Conservation (phyloP, 1,140 invertebrate genomes). For the Drosophila fuyamai region DNA sequence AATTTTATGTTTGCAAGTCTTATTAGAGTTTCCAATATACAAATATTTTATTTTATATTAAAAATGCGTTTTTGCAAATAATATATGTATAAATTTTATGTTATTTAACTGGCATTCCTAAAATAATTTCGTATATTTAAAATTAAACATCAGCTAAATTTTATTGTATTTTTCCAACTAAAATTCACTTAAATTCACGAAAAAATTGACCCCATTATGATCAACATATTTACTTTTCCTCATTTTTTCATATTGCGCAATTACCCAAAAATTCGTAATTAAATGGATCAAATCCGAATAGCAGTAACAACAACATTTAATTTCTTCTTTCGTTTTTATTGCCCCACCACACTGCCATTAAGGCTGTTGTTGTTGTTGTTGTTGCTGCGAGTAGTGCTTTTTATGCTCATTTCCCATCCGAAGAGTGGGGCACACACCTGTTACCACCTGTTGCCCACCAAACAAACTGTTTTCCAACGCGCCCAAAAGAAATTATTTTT, state of each 20-base stretch:
- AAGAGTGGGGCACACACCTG: conserved; percentile 13
- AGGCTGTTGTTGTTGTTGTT: neutral
- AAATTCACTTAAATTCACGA: neutral
- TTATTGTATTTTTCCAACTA: neutral
- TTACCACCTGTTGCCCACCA: neutral
- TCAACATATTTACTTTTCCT: too few relatives aligned
- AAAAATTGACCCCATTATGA: neutral
- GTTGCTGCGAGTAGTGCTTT: conserved; percentile 3
- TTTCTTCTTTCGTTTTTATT: conserved; percentile 33
- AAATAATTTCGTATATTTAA: too few relatives aligned
- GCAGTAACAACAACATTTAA: conserved; percentile 14
- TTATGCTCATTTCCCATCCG: conserved; percentile 51
- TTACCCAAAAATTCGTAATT: conserved; percentile 36
- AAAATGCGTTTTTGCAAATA: too few relatives aligned
- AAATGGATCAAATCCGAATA: conserved; percentile 34
- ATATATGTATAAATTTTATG: too few relatives aligned
- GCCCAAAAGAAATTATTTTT: conserved; percentile 45
- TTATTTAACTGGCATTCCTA: too few relatives aligned
- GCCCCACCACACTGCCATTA: conserved; percentile 18
- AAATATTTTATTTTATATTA: too few relatives aligned
- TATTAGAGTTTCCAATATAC: too few relatives aligned
- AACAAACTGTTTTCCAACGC: conserved; percentile 38
- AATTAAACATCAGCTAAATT: too few relatives aligned
- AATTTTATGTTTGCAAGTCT: too few relatives aligned
- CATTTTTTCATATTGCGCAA: conserved; percentile 18